Evolutionary conservation across 2,113 vertebrate species (phyloP).

Genomic region (Aegithalos caudatus): DNA sequence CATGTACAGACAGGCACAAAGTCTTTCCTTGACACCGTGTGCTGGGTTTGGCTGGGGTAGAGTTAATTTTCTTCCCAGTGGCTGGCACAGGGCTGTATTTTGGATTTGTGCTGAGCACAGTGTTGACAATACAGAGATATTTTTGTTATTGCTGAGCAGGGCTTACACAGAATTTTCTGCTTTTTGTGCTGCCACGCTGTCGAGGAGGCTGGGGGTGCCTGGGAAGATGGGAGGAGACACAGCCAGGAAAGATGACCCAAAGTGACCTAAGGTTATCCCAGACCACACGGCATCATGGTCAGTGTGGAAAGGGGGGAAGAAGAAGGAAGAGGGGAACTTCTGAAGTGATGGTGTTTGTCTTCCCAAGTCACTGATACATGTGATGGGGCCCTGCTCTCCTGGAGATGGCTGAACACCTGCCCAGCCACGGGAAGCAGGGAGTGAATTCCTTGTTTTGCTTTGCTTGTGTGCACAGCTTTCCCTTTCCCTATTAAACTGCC

Average conservation of each 20-base stretch:
- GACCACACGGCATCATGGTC: accelerated
- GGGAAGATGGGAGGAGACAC: neutral
- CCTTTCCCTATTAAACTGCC: neutral
- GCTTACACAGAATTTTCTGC: neutral
- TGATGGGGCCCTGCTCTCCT: neutral
- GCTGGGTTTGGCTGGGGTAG: neutral
- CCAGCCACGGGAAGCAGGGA: neutral
- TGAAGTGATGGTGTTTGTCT: neutral
- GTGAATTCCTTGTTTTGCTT: neutral
- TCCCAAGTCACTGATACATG: neutral
- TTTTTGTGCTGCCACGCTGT: neutral
- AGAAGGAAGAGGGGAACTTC: neutral
- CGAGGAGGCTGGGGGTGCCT: neutral
- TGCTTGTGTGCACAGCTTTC: neutral
- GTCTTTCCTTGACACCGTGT: neutral
- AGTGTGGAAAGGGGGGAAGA: neutral
- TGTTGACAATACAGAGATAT: neutral
- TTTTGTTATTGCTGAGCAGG: neutral
- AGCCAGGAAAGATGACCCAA: neutral
- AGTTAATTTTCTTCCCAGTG: neutral
- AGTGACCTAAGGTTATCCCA: neutral
- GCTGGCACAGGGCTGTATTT: neutral
- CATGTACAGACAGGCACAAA: neutral
- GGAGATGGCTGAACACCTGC: neutral
- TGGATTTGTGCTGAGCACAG: neutral